Percentiles rank a stretch among this genome's conserved stretches.
These are phyloP conservation scores for Daboia siamensis DNA, from an alignment of 2,113 vertebrate species.

Conservation along the genomic window DNA sequence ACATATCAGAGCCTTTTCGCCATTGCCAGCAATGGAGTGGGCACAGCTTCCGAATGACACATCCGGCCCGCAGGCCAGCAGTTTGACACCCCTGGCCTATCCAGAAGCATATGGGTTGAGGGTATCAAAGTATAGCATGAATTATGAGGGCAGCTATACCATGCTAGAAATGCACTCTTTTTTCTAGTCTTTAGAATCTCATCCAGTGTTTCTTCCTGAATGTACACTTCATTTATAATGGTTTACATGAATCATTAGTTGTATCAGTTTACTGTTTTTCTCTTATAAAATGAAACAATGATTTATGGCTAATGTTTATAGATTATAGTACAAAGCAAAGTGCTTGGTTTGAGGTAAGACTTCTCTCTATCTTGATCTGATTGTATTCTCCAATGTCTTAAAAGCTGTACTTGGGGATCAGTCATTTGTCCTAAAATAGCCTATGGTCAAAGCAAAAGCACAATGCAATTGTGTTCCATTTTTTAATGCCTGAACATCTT, in stretches of 20 bases:
- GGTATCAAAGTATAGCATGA: not conserved
- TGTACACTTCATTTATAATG: slow-evolving; percentile 36
- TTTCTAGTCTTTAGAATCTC: not conserved
- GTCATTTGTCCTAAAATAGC: slow-evolving; percentile 15
- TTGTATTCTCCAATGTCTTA: slow-evolving; percentile 12
- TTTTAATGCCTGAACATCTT: not conserved
- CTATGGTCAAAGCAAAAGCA: not conserved
- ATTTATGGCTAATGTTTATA: slow-evolving; percentile 3
- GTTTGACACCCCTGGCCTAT: not conserved
- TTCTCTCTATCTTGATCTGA: slow-evolving; percentile 15
- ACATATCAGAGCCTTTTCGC: too few relatives aligned
- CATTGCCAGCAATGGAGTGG: too few relatives aligned
- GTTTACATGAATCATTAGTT: slow-evolving; percentile 32
- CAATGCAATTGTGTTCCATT: not conserved
- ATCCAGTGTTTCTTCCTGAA: not conserved
- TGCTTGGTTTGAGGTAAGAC: slow-evolving; percentile 9
- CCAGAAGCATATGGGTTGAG: not conserved
- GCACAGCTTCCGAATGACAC: too few relatives aligned
- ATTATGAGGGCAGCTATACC: not conserved
- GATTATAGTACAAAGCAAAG: not conserved
- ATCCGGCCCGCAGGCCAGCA: too few relatives aligned
- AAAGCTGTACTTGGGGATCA: not conserved
- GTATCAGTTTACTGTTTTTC: slow-evolving; percentile 30
- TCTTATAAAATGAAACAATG: slow-evolving; percentile 10
- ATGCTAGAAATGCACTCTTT: not conserved